Evolutionary conservation across 2,113 vertebrate species (phyloP).

Genomic region (Sinocyclocheilus anshuiensis): DNA sequence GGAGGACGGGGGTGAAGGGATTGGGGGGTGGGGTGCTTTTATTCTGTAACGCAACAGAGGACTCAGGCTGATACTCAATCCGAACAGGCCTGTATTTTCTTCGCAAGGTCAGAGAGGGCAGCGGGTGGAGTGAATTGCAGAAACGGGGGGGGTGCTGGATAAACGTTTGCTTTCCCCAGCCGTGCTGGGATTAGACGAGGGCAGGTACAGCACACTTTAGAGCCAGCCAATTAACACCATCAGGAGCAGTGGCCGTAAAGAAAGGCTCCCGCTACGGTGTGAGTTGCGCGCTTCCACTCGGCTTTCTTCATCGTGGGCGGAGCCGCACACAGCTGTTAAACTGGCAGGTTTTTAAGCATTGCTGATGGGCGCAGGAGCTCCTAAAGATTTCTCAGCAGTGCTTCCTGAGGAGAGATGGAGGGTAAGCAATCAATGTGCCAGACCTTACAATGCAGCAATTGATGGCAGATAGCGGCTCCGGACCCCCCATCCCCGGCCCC

Average conservation of each 20-base stretch:
- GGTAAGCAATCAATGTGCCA: conserved; percentile 67
- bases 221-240: conserved; percentile 79
- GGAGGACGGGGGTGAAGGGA: conserved; percentile 28
- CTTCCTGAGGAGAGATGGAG: conserved; percentile 59
- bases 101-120: conserved; percentile 56
- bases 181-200: conserved; percentile 74
- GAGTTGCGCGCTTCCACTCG: conserved; percentile 57
- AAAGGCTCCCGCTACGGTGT: conserved; percentile 76
- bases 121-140: conserved; percentile 47
- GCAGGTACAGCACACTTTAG: conserved; percentile 75
- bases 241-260: conserved; percentile 69
- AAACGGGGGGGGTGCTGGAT: conserved; percentile 58
- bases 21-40: conserved; percentile 19
- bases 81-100: conserved; percentile 54
- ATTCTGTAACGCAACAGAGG: conserved; percentile 38
- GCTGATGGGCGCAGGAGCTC: conserved; percentile 73
- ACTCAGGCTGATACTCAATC: conserved; percentile 48
- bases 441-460: conserved; percentile 66
- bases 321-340: conserved; percentile 76
- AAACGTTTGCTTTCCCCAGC: conserved; percentile 71
- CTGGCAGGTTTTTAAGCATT: conserved; percentile 73
- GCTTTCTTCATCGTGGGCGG: conserved; percentile 46
- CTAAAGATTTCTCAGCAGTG: conserved; percentile 79
- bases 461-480: conserved; percentile 58
- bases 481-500: conserved; percentile 60